phyloP scores from a whole-genome alignment of 2,888 invertebrate genomes.

The Ferrisia virgata region DNA sequence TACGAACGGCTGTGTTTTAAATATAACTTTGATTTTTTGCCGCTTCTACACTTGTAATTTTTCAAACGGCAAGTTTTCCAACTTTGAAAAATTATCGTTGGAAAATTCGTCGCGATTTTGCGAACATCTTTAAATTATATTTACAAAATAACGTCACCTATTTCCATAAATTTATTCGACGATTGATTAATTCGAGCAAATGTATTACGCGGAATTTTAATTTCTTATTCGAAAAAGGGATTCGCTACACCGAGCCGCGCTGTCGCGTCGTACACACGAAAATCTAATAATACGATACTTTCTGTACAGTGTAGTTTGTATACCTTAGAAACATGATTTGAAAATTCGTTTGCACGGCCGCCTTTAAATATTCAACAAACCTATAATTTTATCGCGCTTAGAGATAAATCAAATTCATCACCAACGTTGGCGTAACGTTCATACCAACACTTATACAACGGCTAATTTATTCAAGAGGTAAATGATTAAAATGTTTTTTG shows the following conservation, averaged over 20 bases:
- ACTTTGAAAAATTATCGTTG: neutral
- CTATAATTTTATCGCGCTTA: neutral
- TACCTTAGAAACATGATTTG: conserved; percentile 4
- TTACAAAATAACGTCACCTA: no score
- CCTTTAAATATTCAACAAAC: neutral
- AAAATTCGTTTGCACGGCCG: neutral
- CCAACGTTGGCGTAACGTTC: neutral
- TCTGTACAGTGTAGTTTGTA: neutral
- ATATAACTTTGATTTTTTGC: neutral
- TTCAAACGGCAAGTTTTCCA: neutral
- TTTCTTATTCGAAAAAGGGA: neutral
- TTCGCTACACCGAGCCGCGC: no score
- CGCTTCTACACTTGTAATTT: neutral
- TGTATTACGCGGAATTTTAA: neutral
- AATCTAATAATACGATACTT: neutral
- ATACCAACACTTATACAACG: neutral
- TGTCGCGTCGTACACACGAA: neutral
- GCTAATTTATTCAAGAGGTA: neutral
- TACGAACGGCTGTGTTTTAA: neutral
- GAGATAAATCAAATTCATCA: conserved; percentile 8
- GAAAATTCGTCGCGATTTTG: no score
- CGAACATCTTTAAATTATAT: no score
- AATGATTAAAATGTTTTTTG: neutral
- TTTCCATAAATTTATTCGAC: neutral
- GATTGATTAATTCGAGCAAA: neutral